Evolutionary conservation across 1,140 invertebrate genomes (phyloP), one percentile per base, ranked within the genome.

Genomic region (Mactra quadrangularis): DNA sequence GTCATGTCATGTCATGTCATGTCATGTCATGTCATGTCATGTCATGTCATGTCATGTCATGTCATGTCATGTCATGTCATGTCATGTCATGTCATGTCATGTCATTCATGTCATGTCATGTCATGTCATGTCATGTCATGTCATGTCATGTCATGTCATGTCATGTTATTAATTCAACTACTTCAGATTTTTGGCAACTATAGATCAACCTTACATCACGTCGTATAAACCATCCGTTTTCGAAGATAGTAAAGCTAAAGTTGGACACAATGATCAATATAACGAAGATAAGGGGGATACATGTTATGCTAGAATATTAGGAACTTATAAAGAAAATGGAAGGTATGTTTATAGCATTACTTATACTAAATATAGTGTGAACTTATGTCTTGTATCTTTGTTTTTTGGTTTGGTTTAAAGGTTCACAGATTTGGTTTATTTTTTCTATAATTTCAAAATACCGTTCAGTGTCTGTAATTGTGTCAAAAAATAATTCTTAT

Each of bases 281-380:
- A 66, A 87, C 53, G 89, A 90, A 57, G 86, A 88, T 13, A 60
- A 64, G 2, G 89, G 89, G 13, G 89, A 90, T 33, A 59, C 60
- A 1, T 90, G 89, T 57, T 88, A 88, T 64, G 84, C 88, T 13
- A 71, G 88, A 27, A 66, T 90, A 4, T 66, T 90, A 70, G 89
- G 89, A 27, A 88, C 87, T 0, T 90, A 77, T 41, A 27, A 82
- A 22, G 81, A 85, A 60, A 68, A 74, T n/a, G 62, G 53, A 25
- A 72, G 31, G 86, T 85, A 82, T 74, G 55, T 68, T 13, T 41
- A 35, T 78, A 66, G 17, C 22, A 3, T 15, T 35, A n/a, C 47
- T 6, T 22, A n/a, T 33, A 11, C 62, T n/a, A 1, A 35, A n/a
- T n/a, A n/a, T n/a, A 19, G 22, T 53, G 6, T 41, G 9, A 11